phyloP scores from a whole-genome alignment of 2,797 vertebrate genomes.

The Lithobates sylvaticus region DNA sequence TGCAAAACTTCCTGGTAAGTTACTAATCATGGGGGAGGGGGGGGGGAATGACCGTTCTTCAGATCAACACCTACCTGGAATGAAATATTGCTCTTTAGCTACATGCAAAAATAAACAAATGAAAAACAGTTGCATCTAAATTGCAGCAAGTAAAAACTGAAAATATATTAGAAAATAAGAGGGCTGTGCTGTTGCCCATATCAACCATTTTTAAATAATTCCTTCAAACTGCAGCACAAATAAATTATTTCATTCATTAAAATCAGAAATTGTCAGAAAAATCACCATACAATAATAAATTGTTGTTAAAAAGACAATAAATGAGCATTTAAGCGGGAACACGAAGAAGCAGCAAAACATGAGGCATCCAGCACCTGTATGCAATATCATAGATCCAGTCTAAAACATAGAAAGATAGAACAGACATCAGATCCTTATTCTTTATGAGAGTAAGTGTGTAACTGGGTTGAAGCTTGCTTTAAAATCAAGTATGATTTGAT shows the following conservation, averaged over 20 bases:
- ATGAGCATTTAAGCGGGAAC: slow-evolving; percentile 67
- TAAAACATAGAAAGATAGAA: slow-evolving; percentile 37
- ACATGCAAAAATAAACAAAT: slow-evolving; percentile 79
- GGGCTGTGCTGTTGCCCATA: neutral
- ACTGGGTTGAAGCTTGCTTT: too few relatives aligned
- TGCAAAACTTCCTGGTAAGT: slow-evolving; percentile 59
- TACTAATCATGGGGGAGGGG: slow-evolving; percentile 65
- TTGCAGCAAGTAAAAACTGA: slow-evolving; percentile 78
- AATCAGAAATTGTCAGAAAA: too few relatives aligned
- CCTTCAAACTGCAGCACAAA: too few relatives aligned
- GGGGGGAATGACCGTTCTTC: slow-evolving; percentile 68
- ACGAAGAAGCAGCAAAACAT: slow-evolving; percentile 67
- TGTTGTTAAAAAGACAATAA: slow-evolving; percentile 68
- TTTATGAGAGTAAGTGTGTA: too few relatives aligned
- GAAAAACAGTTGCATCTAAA: slow-evolving; percentile 78
- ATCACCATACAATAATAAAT: slow-evolving; percentile 48
- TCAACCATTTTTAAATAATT: neutral
- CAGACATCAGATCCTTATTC: neutral
- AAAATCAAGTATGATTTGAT: neutral
- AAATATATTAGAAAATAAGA: neutral
- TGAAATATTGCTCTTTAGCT: slow-evolving; percentile 99
- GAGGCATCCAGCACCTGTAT: slow-evolving; percentile 69
- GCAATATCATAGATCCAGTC: slow-evolving; percentile 67
- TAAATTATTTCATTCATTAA: too few relatives aligned
- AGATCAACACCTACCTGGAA: slow-evolving; percentile 93